Evolutionary conservation across 2,797 vertebrate genomes (phyloP), one percentile per base, ranked within the genome.

Genomic region (Borostomias antarcticus): DNA sequence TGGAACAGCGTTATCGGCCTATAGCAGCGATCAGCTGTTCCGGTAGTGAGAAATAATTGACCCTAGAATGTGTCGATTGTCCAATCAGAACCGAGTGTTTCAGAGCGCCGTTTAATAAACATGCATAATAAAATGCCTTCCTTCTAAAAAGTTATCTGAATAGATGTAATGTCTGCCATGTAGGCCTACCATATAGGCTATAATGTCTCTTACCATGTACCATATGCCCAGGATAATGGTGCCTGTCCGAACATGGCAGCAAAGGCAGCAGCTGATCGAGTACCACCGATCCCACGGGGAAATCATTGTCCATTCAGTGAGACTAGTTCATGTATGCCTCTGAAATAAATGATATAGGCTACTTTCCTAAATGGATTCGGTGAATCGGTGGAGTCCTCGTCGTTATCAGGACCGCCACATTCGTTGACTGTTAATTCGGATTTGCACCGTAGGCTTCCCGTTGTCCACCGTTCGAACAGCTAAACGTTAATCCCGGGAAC

Each of bases 211-310:
- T 82, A 99, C 96, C 96, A 98, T 94, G 76, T 98, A 95, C 96
- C 96, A 98, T 78, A 96, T 81, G 40, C 96, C 97, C 65, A 99
- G 93, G 67, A 99, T 96, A 79, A 98, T 97, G 88, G 97, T 99
- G 85, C 96, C 96, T 2, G 96, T 98, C 87, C 96, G 95, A 69
- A 98, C 97, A 86, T 98, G 97, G 89, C 97, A 98, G 89, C 97
- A 99, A 0, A 99, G 90, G 86, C 96, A 99, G 94, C 96, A 99
- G 92, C 96, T 97, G 87, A 95, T 97, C 81, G 96, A 96, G 84
- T 97, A 96, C 89, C 97, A 98, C 21, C 95, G 94, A 70, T 97
- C 94, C 96, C 95, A 97, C 80, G 96, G 95, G 9, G 95, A 95
- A 83, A 92, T 93, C 94, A 95, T 95, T 66, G 83, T 84, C 52